Evolutionary conservation across 2,113 vertebrate species (phyloP).

Genomic region (Lanius collurio): DNA sequence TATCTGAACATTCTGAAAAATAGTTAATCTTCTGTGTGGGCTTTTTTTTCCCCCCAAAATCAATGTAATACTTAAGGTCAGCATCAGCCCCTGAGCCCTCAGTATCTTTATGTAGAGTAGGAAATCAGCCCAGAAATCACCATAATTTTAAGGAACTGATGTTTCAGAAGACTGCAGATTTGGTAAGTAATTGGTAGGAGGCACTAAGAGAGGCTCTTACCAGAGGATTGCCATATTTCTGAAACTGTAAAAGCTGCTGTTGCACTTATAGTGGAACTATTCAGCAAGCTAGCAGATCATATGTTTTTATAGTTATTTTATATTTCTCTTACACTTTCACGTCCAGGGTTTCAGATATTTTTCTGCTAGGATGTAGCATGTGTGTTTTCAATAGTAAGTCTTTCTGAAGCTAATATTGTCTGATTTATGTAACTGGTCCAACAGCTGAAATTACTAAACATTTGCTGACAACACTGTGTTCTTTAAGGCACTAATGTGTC

Average conservation of each 20-base stretch:
- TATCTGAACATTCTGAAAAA: neutral
- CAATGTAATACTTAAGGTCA: neutral
- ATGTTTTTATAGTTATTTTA: neutral
- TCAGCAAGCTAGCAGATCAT: neutral
- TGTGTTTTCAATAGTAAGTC: neutral
- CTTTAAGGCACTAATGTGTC: neutral
- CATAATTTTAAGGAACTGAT: neutral
- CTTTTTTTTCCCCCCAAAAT: fast-evolving
- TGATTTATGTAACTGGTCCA: neutral
- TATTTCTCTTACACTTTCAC: neutral
- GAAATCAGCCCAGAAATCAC: neutral
- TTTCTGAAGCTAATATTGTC: neutral
- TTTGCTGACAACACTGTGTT: neutral
- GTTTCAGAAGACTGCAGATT: neutral
- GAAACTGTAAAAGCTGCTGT: neutral
- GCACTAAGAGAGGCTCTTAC: neutral
- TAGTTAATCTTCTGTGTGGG: neutral
- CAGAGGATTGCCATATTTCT: neutral
- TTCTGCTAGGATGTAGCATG: neutral
- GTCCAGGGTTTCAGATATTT: neutral
- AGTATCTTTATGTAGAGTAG: neutral
- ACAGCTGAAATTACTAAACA: neutral
- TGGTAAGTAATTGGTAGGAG: neutral
- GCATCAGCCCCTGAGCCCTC: neutral
- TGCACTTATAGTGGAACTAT: neutral